These are phyloP conservation scores for Drosophila rubida DNA, from an alignment of 2,888 invertebrate species.

Conservation along the genomic window DNA sequence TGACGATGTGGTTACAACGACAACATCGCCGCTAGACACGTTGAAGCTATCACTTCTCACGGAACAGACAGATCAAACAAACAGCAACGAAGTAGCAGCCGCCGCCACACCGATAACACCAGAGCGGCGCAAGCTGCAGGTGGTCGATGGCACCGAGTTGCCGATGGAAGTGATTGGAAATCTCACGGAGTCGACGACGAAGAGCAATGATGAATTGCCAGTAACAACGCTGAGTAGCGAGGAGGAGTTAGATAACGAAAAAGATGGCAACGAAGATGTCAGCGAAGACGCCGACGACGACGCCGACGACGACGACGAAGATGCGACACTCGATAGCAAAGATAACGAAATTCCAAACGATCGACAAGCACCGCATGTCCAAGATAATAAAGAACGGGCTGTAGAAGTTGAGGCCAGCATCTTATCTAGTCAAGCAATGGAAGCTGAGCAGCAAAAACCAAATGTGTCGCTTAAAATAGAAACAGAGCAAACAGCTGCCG, in stretches of 20 bases:
- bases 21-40: slow-evolving; percentile 62
- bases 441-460: not conserved
- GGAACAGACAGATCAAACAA: slow-evolving; percentile 72
- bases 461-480: slow-evolving; percentile 3
- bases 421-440: slow-evolving; percentile 7
- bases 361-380: slow-evolving; percentile 12
- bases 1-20: slow-evolving; percentile 57
- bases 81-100: slow-evolving; percentile 27
- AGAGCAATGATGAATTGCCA: slow-evolving; percentile 14
- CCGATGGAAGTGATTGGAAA: slow-evolving; percentile 50
- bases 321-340: slow-evolving; percentile 54
- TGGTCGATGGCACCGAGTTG: slow-evolving; percentile 90
- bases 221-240: slow-evolving; percentile 24
- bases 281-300: slow-evolving; percentile 47
- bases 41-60: slow-evolving; percentile 51
- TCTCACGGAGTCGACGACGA: slow-evolving; percentile 1
- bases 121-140: slow-evolving; percentile 78
- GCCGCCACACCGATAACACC: slow-evolving; percentile 52
- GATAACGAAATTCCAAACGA: slow-evolving; percentile 39
- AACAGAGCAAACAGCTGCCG: not conserved
- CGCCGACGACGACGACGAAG: slow-evolving; percentile 50
- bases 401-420: not conserved
- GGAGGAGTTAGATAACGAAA: slow-evolving; percentile 61
- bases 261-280: slow-evolving; percentile 66
- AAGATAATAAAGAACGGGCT: not conserved